Evolutionary conservation across 2,888 invertebrate species (phyloP).

Genomic region (Colostygia pectinataria): DNA sequence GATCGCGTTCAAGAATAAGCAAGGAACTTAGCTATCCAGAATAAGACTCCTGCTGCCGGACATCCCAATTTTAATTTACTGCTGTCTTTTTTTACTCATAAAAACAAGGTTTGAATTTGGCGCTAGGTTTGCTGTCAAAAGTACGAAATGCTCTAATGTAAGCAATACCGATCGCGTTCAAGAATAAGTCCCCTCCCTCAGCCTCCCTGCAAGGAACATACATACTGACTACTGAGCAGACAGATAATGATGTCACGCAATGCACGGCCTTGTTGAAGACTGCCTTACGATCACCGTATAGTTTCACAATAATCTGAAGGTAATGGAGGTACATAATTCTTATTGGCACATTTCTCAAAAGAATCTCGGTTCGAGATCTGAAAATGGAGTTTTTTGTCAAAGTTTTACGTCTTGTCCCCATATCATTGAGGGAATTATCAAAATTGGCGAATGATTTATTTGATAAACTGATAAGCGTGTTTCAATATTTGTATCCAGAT

Average conservation of each 20-base stretch:
- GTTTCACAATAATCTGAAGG: slow-evolving; percentile 41
- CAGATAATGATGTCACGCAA: too few species aligned
- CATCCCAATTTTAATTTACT: too few species aligned
- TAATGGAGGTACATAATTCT: slow-evolving; percentile 34
- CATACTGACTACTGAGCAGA: neutral
- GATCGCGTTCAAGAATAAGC: too few species aligned
- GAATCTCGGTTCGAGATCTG: slow-evolving; percentile 12
- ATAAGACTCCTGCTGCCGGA: too few species aligned
- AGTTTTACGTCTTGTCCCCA: slow-evolving; percentile 56
- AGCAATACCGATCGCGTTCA: too few species aligned
- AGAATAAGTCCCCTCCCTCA: too few species aligned
- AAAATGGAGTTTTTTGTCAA: slow-evolving; percentile 66
- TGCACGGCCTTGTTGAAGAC: slow-evolving; percentile 21
- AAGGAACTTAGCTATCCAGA: too few species aligned
- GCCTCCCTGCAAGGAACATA: too few species aligned
- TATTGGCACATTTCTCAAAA: slow-evolving; percentile 14
- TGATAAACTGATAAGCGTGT: slow-evolving; percentile 60
- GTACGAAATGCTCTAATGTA: too few species aligned
- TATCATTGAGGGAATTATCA: slow-evolving; percentile 59
- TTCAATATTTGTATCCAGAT: slow-evolving; percentile 75
- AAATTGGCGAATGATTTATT: slow-evolving; percentile 64
- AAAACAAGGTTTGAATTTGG: too few species aligned
- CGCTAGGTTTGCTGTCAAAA: too few species aligned
- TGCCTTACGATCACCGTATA: slow-evolving; percentile 9
- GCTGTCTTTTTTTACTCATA: too few species aligned